Base-by-base conservation (phyloP, 2,888 invertebrate species). In the Liopterus haemorrhoidalis region DNA sequence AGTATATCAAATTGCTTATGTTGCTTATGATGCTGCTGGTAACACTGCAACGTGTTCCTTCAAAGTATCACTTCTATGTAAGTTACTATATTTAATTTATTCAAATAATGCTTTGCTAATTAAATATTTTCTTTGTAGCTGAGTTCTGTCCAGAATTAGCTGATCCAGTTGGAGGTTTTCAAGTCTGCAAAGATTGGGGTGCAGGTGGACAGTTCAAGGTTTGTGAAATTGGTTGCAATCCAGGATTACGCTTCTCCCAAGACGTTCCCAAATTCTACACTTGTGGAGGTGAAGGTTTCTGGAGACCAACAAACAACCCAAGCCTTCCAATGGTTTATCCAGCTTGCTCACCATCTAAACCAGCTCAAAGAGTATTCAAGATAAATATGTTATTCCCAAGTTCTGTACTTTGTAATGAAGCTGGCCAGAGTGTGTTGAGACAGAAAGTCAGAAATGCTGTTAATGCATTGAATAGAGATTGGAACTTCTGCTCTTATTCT, bases 251-350 rank as follows among this genome's bases (percentile, higher is more conserved):
- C 54, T 97, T 97, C 73, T 92, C 94, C 0, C 87, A 91, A 62
- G 80, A 82, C 44, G 88, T 94, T n/a, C 94, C 96, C 1, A 86
- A 89, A 55, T 96, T 96, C 75, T 97, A 94, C 66, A 92, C 92
- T 1, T 97, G 97, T 63, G 95, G 94, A n/a, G 89, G 88, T 41
- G 95, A 96, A 79, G 97, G 96, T 27, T 89, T 92, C 69, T 97
- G 96, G 97, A 76, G 93, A 56, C 95, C 95, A 38, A 90, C 89
- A 1, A 73, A 71, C 24, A 82, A 89, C 60, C 87, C 90, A 5
- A 77, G 75, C 33, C 71, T 86, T 57, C 87, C 90, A 20, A 70
- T 92, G 53, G 73, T 88, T n/a, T 93, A 91, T 61, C 92, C 93
- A 45, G 90, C 92, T 53, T 93, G 92, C 63, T 91, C 92, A 59